Evolutionary conservation across 2,113 vertebrate genomes (phyloP), one percentile per base, ranked within the genome.

Genomic region (Aptenodytes patagonicus): DNA sequence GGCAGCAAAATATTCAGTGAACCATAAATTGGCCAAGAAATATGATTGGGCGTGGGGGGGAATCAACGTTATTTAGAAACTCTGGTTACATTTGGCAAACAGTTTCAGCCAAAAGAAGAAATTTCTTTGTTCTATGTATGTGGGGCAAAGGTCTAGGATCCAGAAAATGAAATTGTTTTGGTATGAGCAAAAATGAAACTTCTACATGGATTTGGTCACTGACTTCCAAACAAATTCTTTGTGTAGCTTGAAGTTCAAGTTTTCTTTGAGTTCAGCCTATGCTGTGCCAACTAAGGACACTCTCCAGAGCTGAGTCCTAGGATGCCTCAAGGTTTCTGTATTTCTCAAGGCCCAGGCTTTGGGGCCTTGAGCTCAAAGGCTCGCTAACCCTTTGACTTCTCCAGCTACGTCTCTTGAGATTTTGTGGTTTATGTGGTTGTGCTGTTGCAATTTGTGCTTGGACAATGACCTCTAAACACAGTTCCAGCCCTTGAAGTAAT

Each of bases 401-500:
- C 62, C 54, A 77, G 36, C 60, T 86, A 7, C 1, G 1, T 68
- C 80, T 87, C 77, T 71, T 49, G 93, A 90, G 92, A 65, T 61
- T 81, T 78, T 94, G 93, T 86, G 95, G 90, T 92, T 95, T 93
- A 3, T 94, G 90, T 73, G 96, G 84, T 91, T 61, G 34, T 72
- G 57, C 71, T 94, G 82, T 93, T 94, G 87, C 90, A 96, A 73
- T 88, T 42, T 46, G 49, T 73, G 82, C 58, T 86, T 61, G 82
- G 71, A 84, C 82, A 94, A 66, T 46, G 79, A 95, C 82, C 93
- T 90, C 78, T 83, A 66, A 97, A 82, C 82, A 57, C 32, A 76
- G 44, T 90, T 90, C 34, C 66, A 65, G 70, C 51, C 77, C 57
- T n/a, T 83, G 40, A 55, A 93, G 62, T 64, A 90, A 90, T 6